A percentile compares a stretch with the other conserved stretches of the same genome.
These are phyloP conservation scores for Caenorhabditis wallacei DNA, from an alignment of 2,888 invertebrate species.

Conservation along the genomic window DNA sequence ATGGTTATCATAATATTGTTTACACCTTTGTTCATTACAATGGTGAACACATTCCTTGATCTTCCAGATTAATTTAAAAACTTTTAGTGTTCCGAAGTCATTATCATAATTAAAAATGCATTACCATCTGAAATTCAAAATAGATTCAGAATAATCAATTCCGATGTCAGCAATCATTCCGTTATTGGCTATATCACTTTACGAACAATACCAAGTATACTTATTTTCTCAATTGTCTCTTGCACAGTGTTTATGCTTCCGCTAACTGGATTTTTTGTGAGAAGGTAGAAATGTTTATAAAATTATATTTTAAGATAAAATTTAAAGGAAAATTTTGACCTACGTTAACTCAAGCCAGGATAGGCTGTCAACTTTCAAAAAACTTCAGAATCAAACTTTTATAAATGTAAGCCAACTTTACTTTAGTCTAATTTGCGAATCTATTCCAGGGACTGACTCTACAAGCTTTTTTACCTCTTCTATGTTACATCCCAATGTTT, in stretches of 20 bases:
- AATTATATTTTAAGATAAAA: not conserved
- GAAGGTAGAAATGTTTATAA: not conserved
- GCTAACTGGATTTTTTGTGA: not conserved
- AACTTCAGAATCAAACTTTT: not conserved
- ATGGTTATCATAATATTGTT: not conserved
- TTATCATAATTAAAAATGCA: not conserved
- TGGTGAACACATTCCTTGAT: not conserved
- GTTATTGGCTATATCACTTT: conserved; percentile 29
- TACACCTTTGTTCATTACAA: not conserved
- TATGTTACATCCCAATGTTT: conserved; percentile 29
- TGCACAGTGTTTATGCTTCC: conserved; percentile 8
- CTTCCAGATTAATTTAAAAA: too few relatives aligned
- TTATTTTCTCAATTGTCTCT: not conserved
- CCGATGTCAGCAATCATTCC: conserved; percentile 12
- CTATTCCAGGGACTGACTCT: conserved; percentile 26
- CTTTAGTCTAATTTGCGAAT: not conserved
- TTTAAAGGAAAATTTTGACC: not conserved
- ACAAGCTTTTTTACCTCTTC: conserved; percentile 22
- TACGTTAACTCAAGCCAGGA: not conserved
- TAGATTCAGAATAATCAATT: not conserved
- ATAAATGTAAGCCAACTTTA: conserved; percentile 7
- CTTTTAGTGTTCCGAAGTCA: not conserved
- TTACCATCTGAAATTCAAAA: conserved; percentile 4
- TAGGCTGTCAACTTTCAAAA: not conserved
- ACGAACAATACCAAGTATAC: not conserved